Evolutionary conservation across 2,113 vertebrate genomes (phyloP).

Genomic region (Clinocottus analis): DNA sequence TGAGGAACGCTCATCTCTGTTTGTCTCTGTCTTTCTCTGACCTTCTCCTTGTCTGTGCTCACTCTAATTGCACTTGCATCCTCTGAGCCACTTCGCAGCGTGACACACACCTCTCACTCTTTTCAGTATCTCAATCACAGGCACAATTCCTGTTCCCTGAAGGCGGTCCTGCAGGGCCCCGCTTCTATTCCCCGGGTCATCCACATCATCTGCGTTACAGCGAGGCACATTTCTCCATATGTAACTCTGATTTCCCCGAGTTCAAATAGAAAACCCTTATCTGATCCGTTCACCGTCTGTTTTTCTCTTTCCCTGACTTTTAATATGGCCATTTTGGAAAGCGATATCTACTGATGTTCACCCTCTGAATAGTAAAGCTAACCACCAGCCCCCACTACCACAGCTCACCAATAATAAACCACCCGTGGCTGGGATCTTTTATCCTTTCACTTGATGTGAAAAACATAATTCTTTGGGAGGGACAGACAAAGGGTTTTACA

Average conservation of each 20-base stretch:
- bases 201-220: conserved; percentile 43
- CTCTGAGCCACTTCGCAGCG: conserved; percentile 27
- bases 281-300: conserved; percentile 69
- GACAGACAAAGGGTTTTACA: conserved; percentile 31
- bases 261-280: conserved; percentile 64
- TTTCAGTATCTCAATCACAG: conserved; percentile 36
- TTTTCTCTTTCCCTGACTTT: conserved; percentile 67
- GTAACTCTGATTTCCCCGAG: conserved; percentile 58
- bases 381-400: conserved; percentile 61
- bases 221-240: conserved; percentile 59
- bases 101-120: conserved; percentile 32
- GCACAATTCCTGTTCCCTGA: conserved; percentile 6
- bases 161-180: conserved; percentile 2
- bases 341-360: conserved; percentile 71
- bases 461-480: conserved; percentile 59
- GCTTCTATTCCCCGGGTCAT: conserved; percentile 16
- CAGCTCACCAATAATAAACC: conserved; percentile 63
- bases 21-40: conserved; percentile 81
- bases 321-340: conserved; percentile 71
- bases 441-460: conserved; percentile 71
- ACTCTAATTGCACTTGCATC: conserved; percentile 58
- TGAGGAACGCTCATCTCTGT: conserved; percentile 84
- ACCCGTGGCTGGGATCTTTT: conserved; percentile 58
- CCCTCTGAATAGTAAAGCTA: conserved; percentile 65
- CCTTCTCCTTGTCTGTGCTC: conserved; percentile 56